Evolutionary conservation across 2,888 invertebrate genomes (phyloP), one percentile per base, ranked within the genome.

Genomic region (Ormyrus rosae): DNA sequence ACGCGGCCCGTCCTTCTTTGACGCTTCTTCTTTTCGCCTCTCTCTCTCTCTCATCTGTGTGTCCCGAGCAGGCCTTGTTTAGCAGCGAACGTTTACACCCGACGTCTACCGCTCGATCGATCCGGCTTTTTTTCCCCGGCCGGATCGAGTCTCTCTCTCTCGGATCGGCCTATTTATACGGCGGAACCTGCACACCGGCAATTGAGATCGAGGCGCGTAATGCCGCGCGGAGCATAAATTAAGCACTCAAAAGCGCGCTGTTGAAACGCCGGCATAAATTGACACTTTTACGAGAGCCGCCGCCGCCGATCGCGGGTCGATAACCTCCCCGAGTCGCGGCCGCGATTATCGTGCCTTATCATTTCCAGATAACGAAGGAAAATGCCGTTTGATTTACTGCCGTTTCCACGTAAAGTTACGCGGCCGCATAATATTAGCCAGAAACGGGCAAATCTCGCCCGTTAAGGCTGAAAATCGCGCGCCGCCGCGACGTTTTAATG

Each of bases 401-500:
- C 34, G 3, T 46, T 64, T 65, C 56, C 50, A 6, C n/a, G 8
- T 45, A 69, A 67, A 61, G 9, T 61, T 68, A 13, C 34, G 45
- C 9, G 8, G 51, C 63, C 10, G 61, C 70, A 56, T 34, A 34
- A 34, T 11, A 46, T 61, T 45, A n/a, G 45, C 63, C 56, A 55
- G 65, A 71, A 77, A 61, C 34, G 60, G 72, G 11, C 71, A 48
- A 71, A 65, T 72, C 5, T 19, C 11, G 13, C 13, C 34, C 50
- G 63, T 45, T 63, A 63, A 70, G 19, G 6, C n/a, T 7, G 19
- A 61, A 73, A 64, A 65, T 73, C 65, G 19, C 58, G 64, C 34
- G 11, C 46, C 13, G 58, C 73, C 72, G 73, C 63, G 73, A 78
- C 78, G 73, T 63, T 73, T 78, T 73, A 78, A 78, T 78, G 72